A percentile compares a stretch with the other conserved stretches of the same genome.
Evolutionary conservation across 2,113 vertebrate species (phyloP).

Genomic region (Prunella himalayana): DNA sequence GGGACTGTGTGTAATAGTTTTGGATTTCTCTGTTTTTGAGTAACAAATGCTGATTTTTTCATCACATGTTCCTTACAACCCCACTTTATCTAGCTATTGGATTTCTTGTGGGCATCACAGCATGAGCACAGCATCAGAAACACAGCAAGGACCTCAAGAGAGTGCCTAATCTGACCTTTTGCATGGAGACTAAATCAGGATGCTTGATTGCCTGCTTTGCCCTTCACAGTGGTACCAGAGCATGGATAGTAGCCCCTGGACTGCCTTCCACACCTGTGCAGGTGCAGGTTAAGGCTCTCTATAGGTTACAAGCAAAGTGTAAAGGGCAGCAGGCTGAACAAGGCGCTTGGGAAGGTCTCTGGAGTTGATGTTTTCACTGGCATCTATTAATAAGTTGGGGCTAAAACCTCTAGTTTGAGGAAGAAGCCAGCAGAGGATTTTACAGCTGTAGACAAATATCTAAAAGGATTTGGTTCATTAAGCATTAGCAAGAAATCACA

Average conservation of each 20-base stretch:
- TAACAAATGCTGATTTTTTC: not conserved
- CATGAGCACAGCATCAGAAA: not conserved
- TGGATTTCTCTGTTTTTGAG: not conserved
- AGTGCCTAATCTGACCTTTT: slow-evolving; percentile 31
- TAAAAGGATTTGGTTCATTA: slow-evolving; percentile 47
- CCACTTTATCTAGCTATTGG: not conserved
- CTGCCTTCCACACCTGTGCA: not conserved
- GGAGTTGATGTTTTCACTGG: not conserved
- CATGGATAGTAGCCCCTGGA: not conserved
- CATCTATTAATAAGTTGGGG: slow-evolving; percentile 11
- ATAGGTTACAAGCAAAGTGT: not conserved
- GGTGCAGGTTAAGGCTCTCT: not conserved
- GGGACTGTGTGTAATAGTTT: not conserved
- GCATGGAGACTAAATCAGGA: not conserved
- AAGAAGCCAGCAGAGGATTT: slow-evolving; percentile 29
- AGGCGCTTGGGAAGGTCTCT: not conserved
- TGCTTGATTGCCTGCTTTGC: not conserved
- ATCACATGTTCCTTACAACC: not conserved
- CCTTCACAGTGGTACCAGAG: not conserved
- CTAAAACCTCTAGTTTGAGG: slow-evolving; percentile 20
- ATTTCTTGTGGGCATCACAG: not conserved
- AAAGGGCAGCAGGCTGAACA: not conserved
- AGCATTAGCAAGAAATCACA: not conserved
- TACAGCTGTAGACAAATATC: slow-evolving; percentile 13
- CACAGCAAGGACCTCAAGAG: not conserved